Conservation (phyloP, 1,140 invertebrate genomes). For the Brachionus paranguensis region DNA sequence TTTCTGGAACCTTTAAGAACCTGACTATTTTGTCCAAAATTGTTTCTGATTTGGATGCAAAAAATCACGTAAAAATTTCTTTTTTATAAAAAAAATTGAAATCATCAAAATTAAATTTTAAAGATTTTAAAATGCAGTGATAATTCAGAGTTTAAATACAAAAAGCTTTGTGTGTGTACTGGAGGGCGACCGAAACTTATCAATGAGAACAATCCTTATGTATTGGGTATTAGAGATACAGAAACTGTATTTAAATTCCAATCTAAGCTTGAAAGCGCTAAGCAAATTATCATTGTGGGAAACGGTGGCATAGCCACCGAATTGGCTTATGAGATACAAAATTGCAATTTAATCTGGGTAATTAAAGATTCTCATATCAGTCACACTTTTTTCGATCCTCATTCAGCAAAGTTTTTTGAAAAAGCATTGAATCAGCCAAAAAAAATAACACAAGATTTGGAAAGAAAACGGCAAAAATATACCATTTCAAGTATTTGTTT, state of each 20-base stretch:
- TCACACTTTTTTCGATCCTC: slow-evolving; percentile 85
- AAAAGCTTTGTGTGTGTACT: slow-evolving; percentile 80
- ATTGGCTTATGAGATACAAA: slow-evolving; percentile 66
- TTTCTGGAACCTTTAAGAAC: neutral
- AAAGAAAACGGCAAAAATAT: slow-evolving; percentile 55
- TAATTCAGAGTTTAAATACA: slow-evolving; percentile 58
- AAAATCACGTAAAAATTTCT: slow-evolving; percentile 28
- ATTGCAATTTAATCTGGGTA: slow-evolving; percentile 81
- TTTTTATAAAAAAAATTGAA: neutral
- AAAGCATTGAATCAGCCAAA: slow-evolving; percentile 52
- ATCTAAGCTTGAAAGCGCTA: neutral
- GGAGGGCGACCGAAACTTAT: slow-evolving; percentile 70
- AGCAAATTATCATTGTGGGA: slow-evolving; percentile 32
- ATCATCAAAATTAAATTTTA: neutral
- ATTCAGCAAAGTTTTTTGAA: slow-evolving; percentile 87
- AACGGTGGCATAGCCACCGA: slow-evolving; percentile 40
- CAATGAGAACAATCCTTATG: neutral
- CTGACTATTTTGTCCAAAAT: neutral
- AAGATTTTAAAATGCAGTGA: slow-evolving; percentile 26
- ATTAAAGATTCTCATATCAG: slow-evolving; percentile 86
- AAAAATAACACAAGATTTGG: slow-evolving; percentile 40
- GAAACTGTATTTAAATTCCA: slow-evolving; percentile 21
- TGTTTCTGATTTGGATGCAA: neutral
- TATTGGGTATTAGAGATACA: slow-evolving; percentile 33
- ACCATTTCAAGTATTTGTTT: slow-evolving; percentile 43